Percentiles rank a stretch among this genome's conserved stretches.
Evolutionary conservation across 2,113 vertebrate species (phyloP).

Genomic region (Pseudopipra pipra): DNA sequence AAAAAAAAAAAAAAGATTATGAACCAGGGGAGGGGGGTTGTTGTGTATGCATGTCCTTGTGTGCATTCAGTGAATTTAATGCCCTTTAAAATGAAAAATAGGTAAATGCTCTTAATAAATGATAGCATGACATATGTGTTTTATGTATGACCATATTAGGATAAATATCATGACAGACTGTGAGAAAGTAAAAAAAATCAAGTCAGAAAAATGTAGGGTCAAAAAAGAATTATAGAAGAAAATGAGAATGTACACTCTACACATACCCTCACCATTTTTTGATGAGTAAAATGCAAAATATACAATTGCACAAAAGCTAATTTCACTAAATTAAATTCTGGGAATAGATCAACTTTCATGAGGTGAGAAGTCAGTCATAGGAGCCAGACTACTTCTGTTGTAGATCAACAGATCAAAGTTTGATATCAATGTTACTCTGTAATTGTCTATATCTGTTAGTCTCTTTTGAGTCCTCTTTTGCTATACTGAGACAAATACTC

Average conservation of each 20-base stretch:
- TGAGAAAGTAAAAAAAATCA: not conserved
- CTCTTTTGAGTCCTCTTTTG: not conserved
- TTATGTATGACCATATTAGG: not conserved
- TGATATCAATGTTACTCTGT: not conserved
- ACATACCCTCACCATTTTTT: not conserved
- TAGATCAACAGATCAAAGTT: not conserved
- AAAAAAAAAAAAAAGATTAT: not conserved
- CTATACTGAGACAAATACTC: not conserved
- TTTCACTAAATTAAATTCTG: not conserved
- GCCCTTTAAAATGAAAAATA: not conserved
- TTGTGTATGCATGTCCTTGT: not conserved
- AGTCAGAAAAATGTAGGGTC: not conserved
- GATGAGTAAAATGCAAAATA: not conserved
- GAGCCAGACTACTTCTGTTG: not conserved
- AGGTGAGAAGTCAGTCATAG: not conserved
- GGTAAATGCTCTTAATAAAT: not conserved
- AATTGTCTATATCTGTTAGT: not conserved
- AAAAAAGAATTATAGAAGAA: not conserved
- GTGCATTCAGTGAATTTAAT: not conserved
- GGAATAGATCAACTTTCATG: not conserved
- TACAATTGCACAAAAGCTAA: not conserved
- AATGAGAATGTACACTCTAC: not conserved
- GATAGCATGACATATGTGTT: not conserved
- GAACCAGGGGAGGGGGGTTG: fast-evolving
- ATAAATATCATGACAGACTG: not conserved